Evolutionary conservation across 2,113 vertebrate species (phyloP).

Genomic region (Abramis brama): DNA sequence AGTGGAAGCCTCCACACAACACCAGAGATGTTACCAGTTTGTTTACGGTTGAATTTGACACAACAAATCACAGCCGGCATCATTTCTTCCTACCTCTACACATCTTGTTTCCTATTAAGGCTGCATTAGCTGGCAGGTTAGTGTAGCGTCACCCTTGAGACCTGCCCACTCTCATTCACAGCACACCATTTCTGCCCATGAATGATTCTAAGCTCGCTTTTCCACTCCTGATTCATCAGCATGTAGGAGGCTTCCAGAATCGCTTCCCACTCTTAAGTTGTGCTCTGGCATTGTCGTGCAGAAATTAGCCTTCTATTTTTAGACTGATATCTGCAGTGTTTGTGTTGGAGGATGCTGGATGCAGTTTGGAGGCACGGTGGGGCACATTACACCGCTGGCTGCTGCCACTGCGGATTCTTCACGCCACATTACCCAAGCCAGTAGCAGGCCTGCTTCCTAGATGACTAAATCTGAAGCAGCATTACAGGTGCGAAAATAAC

Average conservation of each 20-base stretch:
- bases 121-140: constrained; percentile 27
- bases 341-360: constrained; percentile 35
- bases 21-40: constrained; percentile 21
- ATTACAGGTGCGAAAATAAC: constrained; percentile 29
- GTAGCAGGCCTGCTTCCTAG: constrained; percentile 20
- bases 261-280: constrained; percentile 16
- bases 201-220: not conserved
- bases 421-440: constrained; percentile 33
- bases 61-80: constrained; percentile 9
- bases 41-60: constrained; percentile 12
- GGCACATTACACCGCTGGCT: constrained; percentile 37
- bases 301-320: constrained; percentile 47
- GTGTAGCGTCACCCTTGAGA: constrained; percentile 19
- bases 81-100: constrained; percentile 7
- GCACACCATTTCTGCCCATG: not conserved
- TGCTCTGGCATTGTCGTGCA: constrained; percentile 28
- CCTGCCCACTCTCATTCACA: constrained; percentile 33
- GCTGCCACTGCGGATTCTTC: constrained; percentile 45
- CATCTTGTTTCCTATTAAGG: constrained; percentile 22
- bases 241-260: constrained; percentile 23
- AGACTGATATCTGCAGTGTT: constrained; percentile 41
- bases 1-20: not conserved
- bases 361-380: constrained; percentile 18
- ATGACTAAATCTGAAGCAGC: constrained; percentile 36
- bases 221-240: constrained; percentile 23